These are phyloP conservation scores for Epicauta chinensis DNA, from an alignment of 1,140 invertebrate genomes.

Conservation along the genomic window DNA sequence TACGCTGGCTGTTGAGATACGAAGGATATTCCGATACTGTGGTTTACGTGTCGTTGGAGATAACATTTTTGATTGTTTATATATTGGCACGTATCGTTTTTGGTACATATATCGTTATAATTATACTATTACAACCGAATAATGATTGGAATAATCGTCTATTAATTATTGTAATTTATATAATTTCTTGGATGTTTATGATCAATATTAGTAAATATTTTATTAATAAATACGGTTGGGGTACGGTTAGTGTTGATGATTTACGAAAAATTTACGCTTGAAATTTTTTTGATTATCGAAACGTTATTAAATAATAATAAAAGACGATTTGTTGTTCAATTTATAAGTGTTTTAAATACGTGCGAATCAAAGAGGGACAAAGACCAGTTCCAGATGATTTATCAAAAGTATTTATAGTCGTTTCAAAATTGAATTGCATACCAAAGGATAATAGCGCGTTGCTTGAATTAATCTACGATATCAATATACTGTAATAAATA, in stretches of 20 bases:
- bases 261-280: too few relatives aligned
- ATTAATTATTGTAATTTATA: slow-evolving; percentile 30
- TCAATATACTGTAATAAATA: slow-evolving; percentile 3
- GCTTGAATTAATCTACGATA: slow-evolving; percentile 8
- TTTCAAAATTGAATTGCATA: slow-evolving; percentile 11
- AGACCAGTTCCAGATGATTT: neutral
- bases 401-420: slow-evolving; percentile 9
- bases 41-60: slow-evolving; percentile 30
- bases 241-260: neutral
- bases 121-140: slow-evolving; percentile 24
- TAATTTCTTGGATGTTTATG: slow-evolving; percentile 39
- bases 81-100: slow-evolving; percentile 33
- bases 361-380: too few relatives aligned
- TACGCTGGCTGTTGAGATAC: slow-evolving; percentile 46
- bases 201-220: slow-evolving; percentile 32
- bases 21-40: slow-evolving; percentile 33
- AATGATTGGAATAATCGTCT: slow-evolving; percentile 35
- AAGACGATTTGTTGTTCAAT: neutral
- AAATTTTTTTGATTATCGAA: too few relatives aligned
- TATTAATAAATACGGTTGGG: slow-evolving; percentile 22
- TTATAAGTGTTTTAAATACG: neutral
- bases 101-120: slow-evolving; percentile 31
- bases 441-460: slow-evolving; percentile 5
- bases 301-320: too few relatives aligned
- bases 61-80: slow-evolving; percentile 34